Conservation (phyloP, 2,888 invertebrate species). For the Dyspetes luteomarginatus region DNA sequence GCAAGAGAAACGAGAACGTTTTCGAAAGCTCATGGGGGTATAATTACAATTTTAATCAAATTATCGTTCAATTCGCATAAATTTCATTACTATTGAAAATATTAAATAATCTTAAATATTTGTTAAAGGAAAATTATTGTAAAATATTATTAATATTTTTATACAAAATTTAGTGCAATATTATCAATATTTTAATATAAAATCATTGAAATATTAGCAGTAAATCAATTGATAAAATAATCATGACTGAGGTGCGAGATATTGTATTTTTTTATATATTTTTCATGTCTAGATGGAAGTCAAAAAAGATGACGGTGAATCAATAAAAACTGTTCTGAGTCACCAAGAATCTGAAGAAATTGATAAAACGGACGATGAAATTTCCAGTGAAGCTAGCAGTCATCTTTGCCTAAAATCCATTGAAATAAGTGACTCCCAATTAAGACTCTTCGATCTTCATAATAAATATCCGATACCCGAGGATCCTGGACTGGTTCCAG, state of each 20-base stretch:
- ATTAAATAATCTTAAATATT: too few species aligned
- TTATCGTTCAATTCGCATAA: neutral
- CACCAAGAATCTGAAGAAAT: conserved; percentile 25
- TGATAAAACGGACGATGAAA: neutral
- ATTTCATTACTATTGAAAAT: too few species aligned
- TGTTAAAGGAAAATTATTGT: too few species aligned
- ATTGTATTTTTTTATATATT: neutral
- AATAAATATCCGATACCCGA: conserved; percentile 71
- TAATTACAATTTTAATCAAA: conserved; percentile 35
- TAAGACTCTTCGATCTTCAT: conserved; percentile 71
- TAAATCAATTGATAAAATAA: too few species aligned
- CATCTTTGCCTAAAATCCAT: conserved; percentile 71
- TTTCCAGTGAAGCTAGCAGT: conserved; percentile 63
- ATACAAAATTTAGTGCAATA: too few species aligned
- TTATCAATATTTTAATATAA: too few species aligned
- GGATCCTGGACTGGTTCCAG: conserved; percentile 74
- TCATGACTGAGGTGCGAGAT: too few species aligned
- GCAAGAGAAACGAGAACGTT: conserved; percentile 52
- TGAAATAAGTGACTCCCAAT: conserved; percentile 74
- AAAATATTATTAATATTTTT: too few species aligned
- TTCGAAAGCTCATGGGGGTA: conserved; percentile 69
- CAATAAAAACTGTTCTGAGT: conserved; percentile 52
- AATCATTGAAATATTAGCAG: too few species aligned
- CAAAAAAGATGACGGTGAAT: conserved; percentile 45
- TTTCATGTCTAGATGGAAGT: conserved; percentile 28